phyloP scores from a whole-genome alignment of 2,888 invertebrate species.

The Dichetophora obliterata region DNA sequence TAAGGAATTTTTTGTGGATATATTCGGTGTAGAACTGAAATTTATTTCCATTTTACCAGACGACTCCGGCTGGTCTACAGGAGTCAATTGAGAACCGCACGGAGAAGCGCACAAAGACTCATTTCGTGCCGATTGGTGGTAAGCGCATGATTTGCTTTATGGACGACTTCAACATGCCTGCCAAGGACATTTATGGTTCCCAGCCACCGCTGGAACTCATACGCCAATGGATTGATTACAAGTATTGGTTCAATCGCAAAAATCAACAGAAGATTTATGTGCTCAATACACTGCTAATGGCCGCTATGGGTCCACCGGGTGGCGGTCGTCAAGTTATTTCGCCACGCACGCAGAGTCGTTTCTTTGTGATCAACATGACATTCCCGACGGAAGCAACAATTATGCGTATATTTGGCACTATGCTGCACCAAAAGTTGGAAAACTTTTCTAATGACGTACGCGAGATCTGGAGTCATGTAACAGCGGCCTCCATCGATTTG shows the following conservation, averaged over 20 bases:
- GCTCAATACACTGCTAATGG: conserved; percentile 82
- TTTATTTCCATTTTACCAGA: conserved; percentile 69
- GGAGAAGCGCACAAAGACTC: conserved; percentile 89
- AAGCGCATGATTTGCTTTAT: conserved; percentile 88
- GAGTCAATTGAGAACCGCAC: conserved; percentile 87
- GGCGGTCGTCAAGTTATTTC: conserved; percentile 87
- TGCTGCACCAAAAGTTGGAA: conserved; percentile 83
- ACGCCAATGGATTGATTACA: conserved; percentile 88
- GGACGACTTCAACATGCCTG: conserved; percentile 95
- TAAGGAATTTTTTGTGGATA: too few relatives aligned
- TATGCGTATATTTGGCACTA: conserved; percentile 84
- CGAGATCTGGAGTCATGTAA: conserved; percentile 76
- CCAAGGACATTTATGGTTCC: conserved; percentile 88
- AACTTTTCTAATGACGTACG: conserved; percentile 87
- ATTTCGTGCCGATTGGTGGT: conserved; percentile 84
- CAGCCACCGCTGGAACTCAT: conserved; percentile 90
- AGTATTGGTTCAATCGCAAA: conserved; percentile 88
- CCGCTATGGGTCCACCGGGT: conserved; percentile 89
- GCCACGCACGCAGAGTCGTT: conserved; percentile 82
- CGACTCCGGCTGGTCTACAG: conserved; percentile 86
- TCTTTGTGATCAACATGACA: conserved; percentile 83
- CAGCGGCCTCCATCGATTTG: conserved; percentile 81
- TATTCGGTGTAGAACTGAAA: too few relatives aligned
- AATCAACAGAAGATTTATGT: conserved; percentile 85
- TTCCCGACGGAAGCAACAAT: conserved; percentile 86